Evolutionary conservation across 1,140 invertebrate genomes (phyloP).

Genomic region (Zaprionus taronus): DNA sequence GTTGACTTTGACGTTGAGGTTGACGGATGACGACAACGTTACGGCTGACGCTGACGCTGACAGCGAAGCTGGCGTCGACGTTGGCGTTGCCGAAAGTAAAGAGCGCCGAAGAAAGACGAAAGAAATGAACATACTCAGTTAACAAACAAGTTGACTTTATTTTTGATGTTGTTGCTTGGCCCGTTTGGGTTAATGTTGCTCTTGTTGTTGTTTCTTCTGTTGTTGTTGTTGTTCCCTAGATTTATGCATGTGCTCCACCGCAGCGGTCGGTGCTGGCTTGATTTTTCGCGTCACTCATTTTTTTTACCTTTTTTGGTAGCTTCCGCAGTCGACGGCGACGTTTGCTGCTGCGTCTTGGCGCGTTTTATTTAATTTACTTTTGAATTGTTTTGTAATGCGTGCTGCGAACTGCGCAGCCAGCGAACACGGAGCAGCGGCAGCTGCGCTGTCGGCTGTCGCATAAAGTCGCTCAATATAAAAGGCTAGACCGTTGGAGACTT

Average conservation of each 20-base stretch:
- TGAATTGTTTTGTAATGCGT: constrained; percentile 80
- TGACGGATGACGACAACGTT: constrained; percentile 26
- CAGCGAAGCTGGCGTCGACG: constrained; percentile 10
- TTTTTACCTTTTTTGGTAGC: constrained; percentile 59
- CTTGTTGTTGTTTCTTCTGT: not conserved
- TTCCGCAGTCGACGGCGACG: constrained; percentile 54
- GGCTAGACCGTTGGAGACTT: constrained; percentile 67
- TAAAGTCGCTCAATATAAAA: constrained; percentile 77
- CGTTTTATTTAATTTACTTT: constrained; percentile 75
- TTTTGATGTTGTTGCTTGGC: constrained; percentile 53
- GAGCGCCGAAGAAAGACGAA: constrained; percentile 34
- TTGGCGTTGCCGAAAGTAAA: constrained; percentile 59
- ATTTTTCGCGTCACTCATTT: constrained; percentile 40
- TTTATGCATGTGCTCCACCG: constrained; percentile 55
- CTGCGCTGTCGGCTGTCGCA: constrained; percentile 35
- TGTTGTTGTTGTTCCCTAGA: constrained; percentile 61
- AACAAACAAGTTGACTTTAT: constrained; percentile 83
- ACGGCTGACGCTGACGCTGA: constrained; percentile 34
- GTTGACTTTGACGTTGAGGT: constrained; percentile 30
- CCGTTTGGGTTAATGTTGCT: constrained; percentile 35
- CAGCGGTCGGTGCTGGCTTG: constrained; percentile 24
- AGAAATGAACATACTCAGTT: constrained; percentile 78
- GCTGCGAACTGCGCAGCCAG: constrained; percentile 39
- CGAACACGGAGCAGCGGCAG: constrained; percentile 25
- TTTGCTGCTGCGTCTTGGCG: constrained; percentile 19